Conservation (phyloP, 2,888 invertebrate species). For the Polydrusus tereticollis region DNA sequence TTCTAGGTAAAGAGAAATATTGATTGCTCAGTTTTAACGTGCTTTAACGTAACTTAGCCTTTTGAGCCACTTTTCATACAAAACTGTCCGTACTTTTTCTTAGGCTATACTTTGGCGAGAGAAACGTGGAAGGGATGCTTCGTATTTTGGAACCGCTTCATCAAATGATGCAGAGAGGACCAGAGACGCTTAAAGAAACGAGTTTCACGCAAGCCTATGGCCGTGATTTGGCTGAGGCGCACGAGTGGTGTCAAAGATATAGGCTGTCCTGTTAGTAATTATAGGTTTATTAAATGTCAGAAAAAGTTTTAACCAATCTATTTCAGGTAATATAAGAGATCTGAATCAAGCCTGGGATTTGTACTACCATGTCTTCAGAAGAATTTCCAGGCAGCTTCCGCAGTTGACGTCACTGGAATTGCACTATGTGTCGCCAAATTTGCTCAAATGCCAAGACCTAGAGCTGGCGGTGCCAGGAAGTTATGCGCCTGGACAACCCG, state of each 20-base stretch:
- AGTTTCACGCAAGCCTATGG: constrained; percentile 98
- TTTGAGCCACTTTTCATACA: not conserved
- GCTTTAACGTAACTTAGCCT: not conserved
- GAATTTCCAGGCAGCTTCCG: constrained; percentile 95
- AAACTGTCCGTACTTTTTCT: not conserved
- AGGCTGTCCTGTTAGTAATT: constrained; percentile 66
- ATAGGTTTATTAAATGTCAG: not conserved
- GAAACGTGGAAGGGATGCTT: constrained; percentile 97
- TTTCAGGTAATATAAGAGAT: constrained; percentile 89
- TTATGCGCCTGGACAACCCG: constrained; percentile 92
- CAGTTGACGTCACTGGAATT: constrained; percentile 90
- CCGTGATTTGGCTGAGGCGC: constrained; percentile 92
- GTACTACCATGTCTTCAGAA: constrained; percentile 98
- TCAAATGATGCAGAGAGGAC: constrained; percentile 92
- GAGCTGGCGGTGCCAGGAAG: constrained; percentile 98
- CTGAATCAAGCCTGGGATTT: constrained; percentile 99
- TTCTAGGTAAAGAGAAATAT: constrained; percentile 69
- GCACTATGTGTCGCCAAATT: constrained; percentile 95
- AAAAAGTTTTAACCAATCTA: constrained; percentile 62
- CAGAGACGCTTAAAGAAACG: constrained; percentile 96
- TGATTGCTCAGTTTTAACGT: not conserved
- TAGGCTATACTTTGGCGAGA: constrained; percentile 93
- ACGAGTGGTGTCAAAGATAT: constrained; percentile 95
- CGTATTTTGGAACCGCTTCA: constrained; percentile 95
- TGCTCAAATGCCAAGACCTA: constrained; percentile 89